Percentiles rank a stretch among this genome's conserved stretches.
These are phyloP conservation scores for Leucophenga montana DNA, from an alignment of 2,888 invertebrate species.

Conservation along the genomic window DNA sequence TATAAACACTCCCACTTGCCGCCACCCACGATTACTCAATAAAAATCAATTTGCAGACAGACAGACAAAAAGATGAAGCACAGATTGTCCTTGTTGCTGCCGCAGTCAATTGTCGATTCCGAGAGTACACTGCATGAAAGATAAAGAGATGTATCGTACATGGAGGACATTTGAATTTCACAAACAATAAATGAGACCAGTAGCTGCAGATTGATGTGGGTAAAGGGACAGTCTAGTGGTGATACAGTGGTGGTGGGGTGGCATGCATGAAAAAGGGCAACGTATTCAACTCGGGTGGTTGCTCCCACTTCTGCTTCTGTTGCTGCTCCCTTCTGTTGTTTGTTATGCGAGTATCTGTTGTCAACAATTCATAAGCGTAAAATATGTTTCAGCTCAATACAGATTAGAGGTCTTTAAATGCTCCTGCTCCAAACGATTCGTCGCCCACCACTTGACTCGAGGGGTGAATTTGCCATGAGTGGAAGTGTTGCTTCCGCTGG, in stretches of 20 bases:
- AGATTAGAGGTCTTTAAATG: slow-evolving; percentile 24
- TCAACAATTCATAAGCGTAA: slow-evolving; percentile 53
- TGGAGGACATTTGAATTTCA: slow-evolving; percentile 36
- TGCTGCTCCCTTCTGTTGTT: slow-evolving; percentile 5
- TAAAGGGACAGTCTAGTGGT: too few species aligned
- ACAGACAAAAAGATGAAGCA: slow-evolving; percentile 32
- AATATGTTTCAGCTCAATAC: slow-evolving; percentile 60
- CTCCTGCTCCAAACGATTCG: background rate
- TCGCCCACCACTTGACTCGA: too few species aligned
- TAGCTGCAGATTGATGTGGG: too few species aligned
- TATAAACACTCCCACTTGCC: slow-evolving; percentile 41
- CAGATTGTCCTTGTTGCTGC: slow-evolving; percentile 19
- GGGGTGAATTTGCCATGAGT: background rate
- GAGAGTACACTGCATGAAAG: background rate
- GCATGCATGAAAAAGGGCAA: background rate
- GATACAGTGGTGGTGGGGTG: background rate
- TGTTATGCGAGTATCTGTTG: background rate
- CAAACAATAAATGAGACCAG: slow-evolving; percentile 3
- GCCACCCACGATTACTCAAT: slow-evolving; percentile 52
- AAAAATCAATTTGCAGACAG: slow-evolving; percentile 55
- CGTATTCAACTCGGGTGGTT: background rate
- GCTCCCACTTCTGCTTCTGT: background rate
- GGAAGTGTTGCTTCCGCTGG: background rate
- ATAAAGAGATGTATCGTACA: slow-evolving; percentile 18
- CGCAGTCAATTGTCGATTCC: background rate